phyloP scores from a whole-genome alignment of 2,113 vertebrate genomes.

The Genyomyrus donnyi region DNA sequence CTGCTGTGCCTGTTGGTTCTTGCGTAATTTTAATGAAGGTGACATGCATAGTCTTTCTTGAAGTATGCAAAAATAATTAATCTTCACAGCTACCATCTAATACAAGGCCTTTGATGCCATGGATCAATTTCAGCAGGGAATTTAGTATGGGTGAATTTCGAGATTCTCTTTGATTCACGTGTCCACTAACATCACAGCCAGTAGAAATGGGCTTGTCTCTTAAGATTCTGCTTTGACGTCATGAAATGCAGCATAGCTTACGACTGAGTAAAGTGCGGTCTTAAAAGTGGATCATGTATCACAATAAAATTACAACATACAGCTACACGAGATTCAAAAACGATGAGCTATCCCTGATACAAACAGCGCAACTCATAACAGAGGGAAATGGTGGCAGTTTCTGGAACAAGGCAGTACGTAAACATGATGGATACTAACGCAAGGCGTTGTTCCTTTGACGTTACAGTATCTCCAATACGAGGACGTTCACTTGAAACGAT shows the following conservation, averaged over 20 bases:
- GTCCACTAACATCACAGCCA: background rate
- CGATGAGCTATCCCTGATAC: background rate
- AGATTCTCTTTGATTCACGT: background rate
- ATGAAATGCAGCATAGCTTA: constrained; percentile 10
- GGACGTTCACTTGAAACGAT: background rate
- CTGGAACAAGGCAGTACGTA: background rate
- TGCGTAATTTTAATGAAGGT: background rate
- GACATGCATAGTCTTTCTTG: constrained; percentile 6
- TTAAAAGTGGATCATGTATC: background rate
- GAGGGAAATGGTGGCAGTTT: constrained; percentile 9
- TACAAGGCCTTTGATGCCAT: background rate
- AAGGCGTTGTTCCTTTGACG: background rate
- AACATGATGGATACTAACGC: background rate
- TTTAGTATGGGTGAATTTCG: background rate
- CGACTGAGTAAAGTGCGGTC: background rate
- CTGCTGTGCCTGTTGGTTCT: background rate
- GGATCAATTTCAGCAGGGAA: background rate
- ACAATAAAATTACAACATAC: constrained; percentile 12
- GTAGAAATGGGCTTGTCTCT: background rate
- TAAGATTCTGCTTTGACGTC: background rate
- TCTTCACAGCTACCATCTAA: background rate
- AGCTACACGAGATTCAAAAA: constrained; percentile 1
- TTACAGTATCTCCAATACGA: background rate
- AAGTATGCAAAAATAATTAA: background rate
- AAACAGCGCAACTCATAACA: constrained; percentile 1